A percentile compares a stretch with the other conserved stretches of the same genome.
Conservation (phyloP, 2,113 vertebrate species). For the Oryzias celebensis region DNA sequence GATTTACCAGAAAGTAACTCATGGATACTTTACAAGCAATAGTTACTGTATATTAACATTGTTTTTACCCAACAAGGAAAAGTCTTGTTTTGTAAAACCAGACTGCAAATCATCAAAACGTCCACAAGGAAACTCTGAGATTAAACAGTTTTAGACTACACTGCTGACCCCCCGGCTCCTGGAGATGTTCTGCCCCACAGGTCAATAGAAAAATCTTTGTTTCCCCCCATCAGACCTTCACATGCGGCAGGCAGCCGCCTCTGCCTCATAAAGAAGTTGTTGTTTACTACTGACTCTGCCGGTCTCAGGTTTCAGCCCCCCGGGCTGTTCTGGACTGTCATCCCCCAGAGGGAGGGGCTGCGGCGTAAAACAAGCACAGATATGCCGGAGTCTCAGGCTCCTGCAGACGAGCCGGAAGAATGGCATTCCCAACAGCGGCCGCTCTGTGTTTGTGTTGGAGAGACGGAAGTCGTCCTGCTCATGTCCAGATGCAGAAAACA, state of each 20-base stretch:
- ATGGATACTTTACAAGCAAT: too few species aligned
- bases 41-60: too few species aligned
- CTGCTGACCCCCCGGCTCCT: conserved; percentile 6
- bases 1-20: too few species aligned
- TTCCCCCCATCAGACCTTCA: conserved; percentile 32
- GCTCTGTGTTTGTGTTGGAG: conserved; percentile 32
- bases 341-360: conserved; percentile 66
- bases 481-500: conserved; percentile 8
- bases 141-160: not conserved
- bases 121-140: too few species aligned
- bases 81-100: too few species aligned
- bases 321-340: conserved; percentile 64
- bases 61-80: too few species aligned
- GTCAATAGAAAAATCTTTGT: conserved; percentile 34
- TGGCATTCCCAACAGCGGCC: conserved; percentile 53
- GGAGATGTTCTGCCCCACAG: conserved; percentile 31
- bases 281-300: conserved; percentile 67
- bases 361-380: conserved; percentile 71
- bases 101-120: too few species aligned
- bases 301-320: conserved; percentile 70
- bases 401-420: conserved; percentile 8
- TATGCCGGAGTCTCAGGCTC: conserved; percentile 59
- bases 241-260: conserved; percentile 47
- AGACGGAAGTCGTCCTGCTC: conserved; percentile 24
- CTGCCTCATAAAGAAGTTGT: conserved; percentile 66